Evolutionary conservation across 1,140 invertebrate species (phyloP), one percentile per base, ranked within the genome.

Genomic region (Drosophila pruinosa): DNA sequence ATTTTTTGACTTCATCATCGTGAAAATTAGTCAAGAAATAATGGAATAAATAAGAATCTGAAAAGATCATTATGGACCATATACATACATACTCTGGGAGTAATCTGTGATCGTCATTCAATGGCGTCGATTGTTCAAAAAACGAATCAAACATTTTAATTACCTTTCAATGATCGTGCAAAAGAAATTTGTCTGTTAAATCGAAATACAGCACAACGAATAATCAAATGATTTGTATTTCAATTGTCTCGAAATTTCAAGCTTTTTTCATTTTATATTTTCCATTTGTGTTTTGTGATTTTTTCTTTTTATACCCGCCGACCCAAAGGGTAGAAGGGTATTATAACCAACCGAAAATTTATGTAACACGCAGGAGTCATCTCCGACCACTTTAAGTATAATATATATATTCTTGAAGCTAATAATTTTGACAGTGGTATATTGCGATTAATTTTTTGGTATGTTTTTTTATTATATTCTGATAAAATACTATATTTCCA

Each of bases 121-220:
- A 83, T 79, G 79, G 80, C 80, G 72, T 78, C 68, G 64, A 57
- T 61, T 28, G 28, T 38, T 22, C 31, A 43, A 79, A n/a, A 77
- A 67, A 70, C 61, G 63, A 86, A 70, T 74, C 69, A 86, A 88
- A 90, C 82, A 90, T 88, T 90, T 90, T 90, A 90, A 90, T 90
- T 90, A 90, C 88, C 80, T 88, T 75, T 71, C 79, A 71, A 90
- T 90, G 88, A 88, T 80, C 88, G 65, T 78, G 88, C 88, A 90
- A 88, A 89, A 88, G 78, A 67, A 69, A 82, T 77, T 58, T 70
- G 43, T 72, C 63, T 67, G 53, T 67, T 59, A 50, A 58, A 41
- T 28, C 12, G 12, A 36, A 17, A 10, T 22, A 53, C 22, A 48
- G 28, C 22, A 52, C 31, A 57, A 43, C 14, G 26, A 45, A 52